These are phyloP conservation scores for Drosophila prolongata DNA, from an alignment of 2,888 invertebrate genomes.

Conservation along the genomic window DNA sequence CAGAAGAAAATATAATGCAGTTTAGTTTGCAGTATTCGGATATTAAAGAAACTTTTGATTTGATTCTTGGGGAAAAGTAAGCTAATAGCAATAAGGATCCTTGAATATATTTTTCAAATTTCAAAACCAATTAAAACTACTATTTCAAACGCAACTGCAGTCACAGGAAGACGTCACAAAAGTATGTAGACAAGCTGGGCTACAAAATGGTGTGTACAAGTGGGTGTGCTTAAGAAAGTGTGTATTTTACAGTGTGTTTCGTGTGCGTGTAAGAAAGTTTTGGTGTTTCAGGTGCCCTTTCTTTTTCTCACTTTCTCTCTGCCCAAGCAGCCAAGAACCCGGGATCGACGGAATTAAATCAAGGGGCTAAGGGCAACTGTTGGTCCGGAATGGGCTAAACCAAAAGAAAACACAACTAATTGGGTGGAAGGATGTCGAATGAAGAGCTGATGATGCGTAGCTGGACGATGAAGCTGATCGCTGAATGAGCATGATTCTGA, in stretches of 20 bases:
- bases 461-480: conserved; percentile 47
- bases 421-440: conserved; percentile 29
- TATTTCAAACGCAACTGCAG: conserved; percentile 13
- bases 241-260: conserved; percentile 25
- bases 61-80: too few species aligned
- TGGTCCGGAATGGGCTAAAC: conserved; percentile 49
- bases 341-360: conserved; percentile 15
- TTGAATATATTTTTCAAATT: background rate
- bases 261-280: conserved; percentile 15
- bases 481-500: conserved; percentile 26
- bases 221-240: conserved; percentile 8
- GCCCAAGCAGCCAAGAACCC: conserved; percentile 29
- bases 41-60: too few species aligned
- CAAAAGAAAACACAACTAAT: conserved; percentile 33
- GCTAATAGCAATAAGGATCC: too few species aligned
- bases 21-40: too few species aligned
- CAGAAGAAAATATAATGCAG: too few species aligned
- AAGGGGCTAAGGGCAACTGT: conserved; percentile 26
- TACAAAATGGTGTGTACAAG: conserved; percentile 44
- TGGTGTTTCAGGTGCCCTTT: conserved; percentile 20
- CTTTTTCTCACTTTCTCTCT: conserved; percentile 24
- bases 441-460: conserved; percentile 35
- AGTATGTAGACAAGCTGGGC: conserved; percentile 39
- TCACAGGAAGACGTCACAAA: conserved; percentile 58
- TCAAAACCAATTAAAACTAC: background rate